Conservation (phyloP, 2,113 vertebrate genomes). For the Carettochelys insculpta region DNA sequence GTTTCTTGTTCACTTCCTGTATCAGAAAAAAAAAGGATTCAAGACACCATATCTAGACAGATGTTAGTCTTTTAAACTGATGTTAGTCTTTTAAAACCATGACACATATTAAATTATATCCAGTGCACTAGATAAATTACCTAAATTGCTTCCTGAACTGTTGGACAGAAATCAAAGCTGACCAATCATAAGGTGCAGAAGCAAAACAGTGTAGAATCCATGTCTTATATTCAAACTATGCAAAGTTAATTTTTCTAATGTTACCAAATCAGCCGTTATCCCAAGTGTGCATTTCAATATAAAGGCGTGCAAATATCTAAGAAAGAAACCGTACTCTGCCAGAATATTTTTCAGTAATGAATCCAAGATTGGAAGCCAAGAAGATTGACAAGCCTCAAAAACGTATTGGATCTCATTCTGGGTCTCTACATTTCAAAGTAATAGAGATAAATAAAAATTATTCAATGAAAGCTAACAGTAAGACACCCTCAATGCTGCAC, state of each 20-base stretch:
- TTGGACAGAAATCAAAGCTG: not conserved
- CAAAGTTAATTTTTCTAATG: not conserved
- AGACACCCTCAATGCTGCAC: not conserved
- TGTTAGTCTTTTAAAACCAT: not conserved
- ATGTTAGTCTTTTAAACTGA: too few species aligned
- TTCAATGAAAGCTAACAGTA: not conserved
- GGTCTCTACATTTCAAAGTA: not conserved
- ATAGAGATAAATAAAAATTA: not conserved
- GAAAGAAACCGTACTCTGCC: not conserved
- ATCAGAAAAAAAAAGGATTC: not conserved
- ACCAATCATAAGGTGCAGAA: accelerated
- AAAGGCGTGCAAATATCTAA: not conserved
- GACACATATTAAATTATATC: not conserved
- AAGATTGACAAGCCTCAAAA: not conserved
- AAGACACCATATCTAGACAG: too few species aligned
- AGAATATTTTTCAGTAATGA: not conserved
- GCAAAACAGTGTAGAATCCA: too few species aligned
- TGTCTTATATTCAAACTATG: not conserved
- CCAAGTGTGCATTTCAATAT: not conserved
- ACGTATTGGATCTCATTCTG: not conserved
- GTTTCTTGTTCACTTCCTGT: not conserved
- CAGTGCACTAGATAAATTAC: not conserved
- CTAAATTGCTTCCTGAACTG: too few species aligned
- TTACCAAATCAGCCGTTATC: not conserved
- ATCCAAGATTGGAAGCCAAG: not conserved